Conservation (phyloP, 92 coral and sea anemone genomes). For the Epizoanthus stellaris region DNA sequence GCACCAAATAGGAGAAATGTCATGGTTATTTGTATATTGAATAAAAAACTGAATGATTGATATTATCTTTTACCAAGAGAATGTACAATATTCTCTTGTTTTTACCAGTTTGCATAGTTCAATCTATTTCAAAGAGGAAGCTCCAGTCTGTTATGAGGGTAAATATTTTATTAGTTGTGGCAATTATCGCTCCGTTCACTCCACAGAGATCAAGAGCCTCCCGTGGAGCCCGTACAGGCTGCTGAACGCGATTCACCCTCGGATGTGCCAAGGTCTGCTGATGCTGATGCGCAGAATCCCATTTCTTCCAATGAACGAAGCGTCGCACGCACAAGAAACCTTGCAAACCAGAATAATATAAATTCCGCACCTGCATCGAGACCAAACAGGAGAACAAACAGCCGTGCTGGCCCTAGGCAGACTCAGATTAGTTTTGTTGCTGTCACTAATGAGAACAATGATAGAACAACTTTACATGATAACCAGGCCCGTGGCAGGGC, state of each 20-base stretch:
- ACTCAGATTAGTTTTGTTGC: not conserved
- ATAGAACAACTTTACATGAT: not conserved
- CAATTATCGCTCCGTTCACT: not conserved
- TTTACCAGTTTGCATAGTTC: no score
- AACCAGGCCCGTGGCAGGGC: not conserved
- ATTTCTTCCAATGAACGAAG: not conserved
- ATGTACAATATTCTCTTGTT: no score
- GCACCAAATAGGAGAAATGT: no score
- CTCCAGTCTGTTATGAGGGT: no score
- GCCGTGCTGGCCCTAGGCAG: not conserved
- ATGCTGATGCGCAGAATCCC: not conserved
- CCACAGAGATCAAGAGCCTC: constrained; percentile 28
- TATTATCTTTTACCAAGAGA: no score
- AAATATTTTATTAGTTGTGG: no score
- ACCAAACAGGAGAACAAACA: not conserved
- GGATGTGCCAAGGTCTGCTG: not conserved
- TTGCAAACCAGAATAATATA: not conserved
- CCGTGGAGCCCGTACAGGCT: not conserved
- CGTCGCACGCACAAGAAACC: not conserved
- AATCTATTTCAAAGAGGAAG: no score
- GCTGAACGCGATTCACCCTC: not conserved
- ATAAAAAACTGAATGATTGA: no score
- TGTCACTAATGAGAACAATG: not conserved
- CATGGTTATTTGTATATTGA: no score
- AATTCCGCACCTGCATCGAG: not conserved